Evolutionary conservation across 2,113 vertebrate species (phyloP), one percentile per base, ranked within the genome.

Genomic region (Catharus bicknelli): DNA sequence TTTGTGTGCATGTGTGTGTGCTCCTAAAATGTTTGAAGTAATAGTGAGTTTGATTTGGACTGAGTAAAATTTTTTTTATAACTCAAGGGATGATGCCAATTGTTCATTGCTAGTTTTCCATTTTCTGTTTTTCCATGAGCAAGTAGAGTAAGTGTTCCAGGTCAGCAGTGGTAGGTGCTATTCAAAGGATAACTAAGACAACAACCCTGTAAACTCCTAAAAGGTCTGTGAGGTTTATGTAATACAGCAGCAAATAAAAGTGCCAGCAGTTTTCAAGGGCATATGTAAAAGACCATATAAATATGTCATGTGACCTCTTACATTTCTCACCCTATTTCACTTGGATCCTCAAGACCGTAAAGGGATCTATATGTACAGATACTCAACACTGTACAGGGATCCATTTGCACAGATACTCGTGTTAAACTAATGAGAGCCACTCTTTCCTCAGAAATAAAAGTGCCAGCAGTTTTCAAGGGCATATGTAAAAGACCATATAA

Each of bases 1-100:
- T 38, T 40, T 74, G 3, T 63, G 9, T 23, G 23, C 34, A 21
- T 5, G 0, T 21, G 15, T 21, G 11, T 5, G 9, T 16, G 7
- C 21, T 80, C 77, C 51, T 51, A 81, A 86, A 91, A 63, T 45
- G 14, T 19, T 91, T 55, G 26, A 80, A 88, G 50, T 51, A 86
- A 73, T 50, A 74, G 36, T n/a, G 13, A 54, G 2, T 36, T 82
- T 69, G 7, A 88, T 82, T 88, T 83, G 16, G 10, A 79, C 11
- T 29, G 4, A 63, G 10, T 9, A 40, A 36, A 27, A 6, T 2
- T 38, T 68, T 84, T 84, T 76, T 59, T 59, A 21, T 53, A 83
- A 32, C 53, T 72, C 30, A 51, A 57, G 19, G 57, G 16, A 22
- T 78, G 1, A 27, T 69, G 11, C 6, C 26, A 57, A 13, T 61